Percentiles rank a stretch among this genome's conserved stretches.
These are phyloP conservation scores for Pterocles burchelli DNA, from an alignment of 2,113 vertebrate genomes.

Conservation along the genomic window DNA sequence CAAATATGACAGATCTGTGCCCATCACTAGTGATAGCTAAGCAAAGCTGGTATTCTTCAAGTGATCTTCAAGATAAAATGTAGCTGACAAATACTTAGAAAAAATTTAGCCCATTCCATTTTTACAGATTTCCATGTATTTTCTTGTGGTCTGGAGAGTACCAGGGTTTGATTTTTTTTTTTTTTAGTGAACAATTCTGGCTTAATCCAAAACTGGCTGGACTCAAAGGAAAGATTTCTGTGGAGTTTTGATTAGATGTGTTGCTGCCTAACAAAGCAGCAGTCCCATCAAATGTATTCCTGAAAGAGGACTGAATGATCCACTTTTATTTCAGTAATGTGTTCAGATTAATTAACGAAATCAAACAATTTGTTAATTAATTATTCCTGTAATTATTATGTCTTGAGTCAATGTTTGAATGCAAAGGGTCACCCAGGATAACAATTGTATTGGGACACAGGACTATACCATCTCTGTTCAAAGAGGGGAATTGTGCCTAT, in stretches of 20 bases:
- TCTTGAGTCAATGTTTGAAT: slow-evolving; percentile 60
- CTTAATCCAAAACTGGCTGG: not conserved
- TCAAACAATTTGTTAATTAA: slow-evolving; percentile 51
- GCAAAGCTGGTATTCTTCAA: slow-evolving; percentile 5
- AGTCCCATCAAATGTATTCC: not conserved
- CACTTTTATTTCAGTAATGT: not conserved
- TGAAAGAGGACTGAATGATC: not conserved
- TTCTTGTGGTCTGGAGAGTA: slow-evolving; percentile 34
- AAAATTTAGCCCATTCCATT: not conserved
- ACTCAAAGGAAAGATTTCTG: not conserved
- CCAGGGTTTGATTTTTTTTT: not conserved
- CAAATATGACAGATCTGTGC: not conserved
- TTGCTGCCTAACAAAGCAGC: slow-evolving; percentile 10
- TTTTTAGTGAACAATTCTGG: not conserved
- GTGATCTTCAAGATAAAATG: not conserved
- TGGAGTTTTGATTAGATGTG: not conserved
- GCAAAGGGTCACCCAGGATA: slow-evolving; percentile 85
- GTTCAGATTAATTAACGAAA: not conserved
- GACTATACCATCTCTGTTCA: slow-evolving; percentile 90
- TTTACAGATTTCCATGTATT: not conserved
- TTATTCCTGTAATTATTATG: slow-evolving; percentile 39
- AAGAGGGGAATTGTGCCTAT: slow-evolving; percentile 93
- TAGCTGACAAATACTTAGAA: not conserved
- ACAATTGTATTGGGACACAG: slow-evolving; percentile 85
- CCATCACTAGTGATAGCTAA: not conserved